Evolutionary conservation across 2,888 invertebrate species (phyloP), one percentile per base, ranked within the genome.

Genomic region (Chrysodeixis includens): DNA sequence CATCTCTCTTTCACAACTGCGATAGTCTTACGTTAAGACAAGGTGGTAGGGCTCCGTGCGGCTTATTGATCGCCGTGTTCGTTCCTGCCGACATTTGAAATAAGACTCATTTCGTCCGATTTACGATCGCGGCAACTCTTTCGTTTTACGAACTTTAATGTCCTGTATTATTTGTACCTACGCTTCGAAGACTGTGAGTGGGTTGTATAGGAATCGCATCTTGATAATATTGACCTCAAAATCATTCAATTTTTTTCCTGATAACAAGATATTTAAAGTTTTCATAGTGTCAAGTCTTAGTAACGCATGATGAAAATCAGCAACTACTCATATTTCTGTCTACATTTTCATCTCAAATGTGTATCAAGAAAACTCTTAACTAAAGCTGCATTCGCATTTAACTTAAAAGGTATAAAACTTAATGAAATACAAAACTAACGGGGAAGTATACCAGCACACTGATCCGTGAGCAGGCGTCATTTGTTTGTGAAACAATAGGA

Each of bases 51-150:
- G 2, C 26, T 26, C 26, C 6, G 26, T 58, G 62, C 66, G 54
- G 52, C 67, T 82, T 86, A 87, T 85, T 83, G 83, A 83, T 83
- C 72, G 71, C 79, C 83, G 59, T 82, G 82, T 83, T 83, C 79
- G 70, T 81, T 70, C 66, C 76, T 72, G 78, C 76, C 77, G 78
- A 82, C 77, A 66, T 80, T 82, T 84, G 79, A 82, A 81, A 78
- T 80, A 82, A 82, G 74, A 73, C 71, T 78, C 76, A 74, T 72
- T 80, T 70, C 71, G 62, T 67, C 62, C 81, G 79, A 82, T 82
- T 82, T 82, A 82, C 74, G 75, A 67, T 66, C 72, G 66, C 62
- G 32, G 72, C 60, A 62, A 68, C 63, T 71, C 76, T 74, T 75
- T 63, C 60, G 62, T 64, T 72, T 71, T 62, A 71, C 63, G 57